Base-by-base conservation (phyloP, 2,113 vertebrate genomes). In the Strigops habroptila region DNA sequence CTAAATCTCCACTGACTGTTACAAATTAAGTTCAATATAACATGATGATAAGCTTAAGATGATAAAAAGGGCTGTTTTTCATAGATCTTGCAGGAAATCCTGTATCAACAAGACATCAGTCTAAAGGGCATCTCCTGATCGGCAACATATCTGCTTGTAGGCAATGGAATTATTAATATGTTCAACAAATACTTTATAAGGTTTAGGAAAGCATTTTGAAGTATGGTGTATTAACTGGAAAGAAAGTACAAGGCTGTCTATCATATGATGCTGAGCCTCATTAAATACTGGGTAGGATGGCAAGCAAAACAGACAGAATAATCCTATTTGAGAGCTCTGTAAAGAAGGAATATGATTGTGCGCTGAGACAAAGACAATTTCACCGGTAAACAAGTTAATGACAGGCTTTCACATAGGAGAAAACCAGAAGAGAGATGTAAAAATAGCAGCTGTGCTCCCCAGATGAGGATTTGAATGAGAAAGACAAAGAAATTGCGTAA, bases 311-410 rank as follows among this genome's bases (percentile, higher is more conserved):
- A 74, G 85, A 93, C 48, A 92, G 41, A 73, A 93, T 65, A 86
- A 92, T 94, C 80, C 52, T 53, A 35, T 74, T 83, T 76, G 59
- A 79, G 63, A 65, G 75, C n/a, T 88, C 74, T 67, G 67, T 18
- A 82, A 82, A 84, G 75, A 41, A 74, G 48, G 62, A 93, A 79
- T 53, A 84, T 15, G 52, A 88, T 31, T 63, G 79, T 75, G 80
- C 74, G 88, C 92, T 0, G 5, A 94, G 62, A 88, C 83, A 73
- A 92, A 76, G 65, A 76, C 10, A 17, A 60, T 82, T 90, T 93
- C 33, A 59, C n/a, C 62, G 57, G 67, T 93, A 96, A 96, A 95
- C 88, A 96, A 94, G 80, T 87, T 91, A 92, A 97, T 93, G 85
- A 75, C 60, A 83, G 75, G 49, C 78, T 91, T 95, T 93, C 83